Evolutionary conservation across 2,113 vertebrate genomes (phyloP).

Genomic region (Plestiodon gilberti): DNA sequence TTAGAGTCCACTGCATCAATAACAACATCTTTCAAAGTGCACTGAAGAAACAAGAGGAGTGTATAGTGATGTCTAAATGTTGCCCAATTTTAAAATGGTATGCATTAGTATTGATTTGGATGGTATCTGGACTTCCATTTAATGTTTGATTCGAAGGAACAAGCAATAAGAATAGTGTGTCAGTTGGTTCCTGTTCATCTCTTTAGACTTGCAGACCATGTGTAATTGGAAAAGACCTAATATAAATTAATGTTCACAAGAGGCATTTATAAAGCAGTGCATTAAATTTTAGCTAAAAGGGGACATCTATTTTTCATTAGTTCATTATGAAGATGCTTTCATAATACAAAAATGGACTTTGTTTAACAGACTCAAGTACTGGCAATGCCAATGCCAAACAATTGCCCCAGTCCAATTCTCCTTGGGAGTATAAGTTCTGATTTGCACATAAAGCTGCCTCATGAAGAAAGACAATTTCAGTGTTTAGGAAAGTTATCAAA

Average conservation of each 20-base stretch:
- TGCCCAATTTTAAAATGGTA: slow-evolving; percentile 44
- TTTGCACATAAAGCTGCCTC: not conserved
- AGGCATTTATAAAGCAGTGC: not conserved
- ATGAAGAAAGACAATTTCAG: not conserved
- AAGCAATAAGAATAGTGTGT: slow-evolving; percentile 32
- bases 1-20: slow-evolving; percentile 16
- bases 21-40: slow-evolving; percentile 15
- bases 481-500: not conserved
- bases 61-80: slow-evolving; percentile 8
- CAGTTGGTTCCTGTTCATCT: not conserved
- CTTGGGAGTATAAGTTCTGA: not conserved
- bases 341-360: not conserved
- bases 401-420: not conserved
- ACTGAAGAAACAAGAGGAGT: slow-evolving; percentile 9
- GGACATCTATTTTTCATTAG: slow-evolving; percentile 34
- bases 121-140: slow-evolving; percentile 51
- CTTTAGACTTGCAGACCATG: slow-evolving; percentile 39
- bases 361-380: slow-evolving; percentile 3
- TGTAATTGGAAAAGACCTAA: slow-evolving; percentile 22
- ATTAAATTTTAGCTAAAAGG: slow-evolving; percentile 14
- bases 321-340: not conserved
- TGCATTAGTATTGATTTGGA: slow-evolving; percentile 37
- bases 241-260: not conserved
- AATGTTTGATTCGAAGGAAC: slow-evolving; percentile 56
- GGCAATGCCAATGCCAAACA: not conserved